Base-by-base conservation (phyloP, 2,797 vertebrate genomes). In the Coregonus ussuriensis region DNA sequence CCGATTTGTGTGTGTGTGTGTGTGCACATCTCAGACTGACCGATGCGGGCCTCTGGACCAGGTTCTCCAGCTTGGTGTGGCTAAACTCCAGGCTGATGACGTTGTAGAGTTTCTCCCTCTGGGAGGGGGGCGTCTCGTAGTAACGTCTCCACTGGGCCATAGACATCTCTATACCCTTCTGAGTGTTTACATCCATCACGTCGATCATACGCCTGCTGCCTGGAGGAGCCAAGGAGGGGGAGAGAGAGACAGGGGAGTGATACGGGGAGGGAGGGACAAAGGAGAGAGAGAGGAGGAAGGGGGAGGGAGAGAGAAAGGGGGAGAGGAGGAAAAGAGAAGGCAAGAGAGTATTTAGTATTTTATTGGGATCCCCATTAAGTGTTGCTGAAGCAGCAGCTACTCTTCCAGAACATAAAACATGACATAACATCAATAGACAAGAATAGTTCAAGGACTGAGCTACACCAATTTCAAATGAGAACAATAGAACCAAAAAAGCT, bases 51-150 rank as follows among this genome's bases (percentile, higher is more conserved):
- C 97, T 96, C 88, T 92, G 93, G 71, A 99, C 97, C 87, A 98
- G 93, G 85, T 96, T 97, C 91, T 99, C 98, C 87, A 99, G 91
- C 76, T 97, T 97, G 71, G 98, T 99, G 92, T 99, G 97, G 89
- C 98, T 99, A 87, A 99, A 99, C 91, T 99, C 98, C 86, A 99
- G 92, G 87, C 97, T 99, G 92, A 99, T 99, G 77, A 99, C 98
- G 0, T 99, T 99, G 88, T 98, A 99, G 1, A 99, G 95, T 62
- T 96, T 99, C 77, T 98, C 97, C 83, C 98, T 89, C 81, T 98
- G 97, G 1, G 94, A 91, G 2, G 95, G 95, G 0, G 96, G 96
- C 0, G 97, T 99, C 87, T 99, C 97, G 0, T 96, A 99, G 92
- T 99, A 99, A 62, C 97, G 96, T 0, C 96, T 95, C 98, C 98